Evolutionary conservation across 2,797 vertebrate genomes (phyloP), one percentile per base, ranked within the genome.

Genomic region (Chiropotes sagulatus): DNA sequence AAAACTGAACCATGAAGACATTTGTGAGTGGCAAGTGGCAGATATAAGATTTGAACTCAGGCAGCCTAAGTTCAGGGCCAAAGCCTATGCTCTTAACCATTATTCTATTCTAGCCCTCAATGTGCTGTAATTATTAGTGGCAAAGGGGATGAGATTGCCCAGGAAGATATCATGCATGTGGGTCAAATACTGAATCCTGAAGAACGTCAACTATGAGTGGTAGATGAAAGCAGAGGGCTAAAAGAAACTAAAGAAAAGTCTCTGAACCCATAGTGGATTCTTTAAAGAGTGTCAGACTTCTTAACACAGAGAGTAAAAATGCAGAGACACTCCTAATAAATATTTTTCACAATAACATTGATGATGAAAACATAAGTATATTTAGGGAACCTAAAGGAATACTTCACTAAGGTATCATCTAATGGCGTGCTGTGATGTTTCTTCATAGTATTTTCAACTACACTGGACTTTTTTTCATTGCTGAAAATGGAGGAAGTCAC

Each of bases 391-490:
- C 41, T 93, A 33, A 95, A 93, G 39, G 41, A 57, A 4, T 78
- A 36, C 3, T 93, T 54, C 9, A 7, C 30, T 44, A 85, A 93
- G 14, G 86, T 57, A 70, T 72, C 26, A 67, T 48, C 84, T 91
- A 89, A 39, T 15, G 58, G 24, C 3, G 73, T 85, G 52, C 9
- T 50, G 20, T 64, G 28, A 67, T 64, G 6, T 85, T 80, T 90
- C 33, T 78, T 70, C 44, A 36, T 86, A 33, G 19, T 57, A 94
- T 80, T 96, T 96, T 89, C 48, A 80, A 75, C 64, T 36, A 86
- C 22, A n/a, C 28, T 54, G 57, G n/a, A 50, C 70, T 84, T 88
- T 94, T 14, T 41, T 10, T 28, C 57, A 82, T 57, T 41, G 36
- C 52, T 94, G 17, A 88, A 89, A 67, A 52, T 39, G 14, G 12